These are phyloP conservation scores for Ochotona curzoniae DNA, from an alignment of 2,113 vertebrate species.

Conservation along the genomic window DNA sequence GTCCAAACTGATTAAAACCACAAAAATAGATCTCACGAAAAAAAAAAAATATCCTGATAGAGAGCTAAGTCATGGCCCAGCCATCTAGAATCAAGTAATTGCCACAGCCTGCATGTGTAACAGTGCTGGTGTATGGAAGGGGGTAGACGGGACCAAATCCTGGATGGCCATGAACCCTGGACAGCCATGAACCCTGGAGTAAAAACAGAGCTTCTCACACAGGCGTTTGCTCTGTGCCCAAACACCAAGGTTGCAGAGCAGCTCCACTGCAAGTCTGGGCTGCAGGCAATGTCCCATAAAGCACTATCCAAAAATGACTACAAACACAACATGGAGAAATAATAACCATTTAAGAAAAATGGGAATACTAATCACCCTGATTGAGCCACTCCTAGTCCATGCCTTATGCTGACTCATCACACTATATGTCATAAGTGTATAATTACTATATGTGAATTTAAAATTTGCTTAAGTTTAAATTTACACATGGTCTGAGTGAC, in stretches of 20 bases:
- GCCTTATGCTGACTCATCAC: not conserved
- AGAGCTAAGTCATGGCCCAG: not conserved
- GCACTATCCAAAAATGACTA: not conserved
- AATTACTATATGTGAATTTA: not conserved
- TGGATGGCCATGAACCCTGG: not conserved
- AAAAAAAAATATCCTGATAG: not conserved
- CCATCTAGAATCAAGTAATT: not conserved
- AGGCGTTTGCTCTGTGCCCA: not conserved
- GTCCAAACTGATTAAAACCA: not conserved
- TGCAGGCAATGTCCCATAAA: not conserved
- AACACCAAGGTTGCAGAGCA: not conserved
- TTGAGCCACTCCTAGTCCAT: not conserved
- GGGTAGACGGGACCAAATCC: not conserved
- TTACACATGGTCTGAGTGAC: not conserved
- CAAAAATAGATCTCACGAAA: not conserved
- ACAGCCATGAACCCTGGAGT: not conserved
- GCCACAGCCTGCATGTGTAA: not conserved
- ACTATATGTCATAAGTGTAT: not conserved
- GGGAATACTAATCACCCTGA: not conserved
- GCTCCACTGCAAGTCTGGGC: not conserved
- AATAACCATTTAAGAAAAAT: not conserved
- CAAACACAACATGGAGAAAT: slow-evolving; percentile 41
- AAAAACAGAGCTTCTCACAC: not conserved
- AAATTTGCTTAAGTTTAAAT: not conserved
- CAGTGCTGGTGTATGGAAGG: not conserved